Conservation (phyloP, 1,140 invertebrate genomes). For the Drosophila punjabiensis region DNA sequence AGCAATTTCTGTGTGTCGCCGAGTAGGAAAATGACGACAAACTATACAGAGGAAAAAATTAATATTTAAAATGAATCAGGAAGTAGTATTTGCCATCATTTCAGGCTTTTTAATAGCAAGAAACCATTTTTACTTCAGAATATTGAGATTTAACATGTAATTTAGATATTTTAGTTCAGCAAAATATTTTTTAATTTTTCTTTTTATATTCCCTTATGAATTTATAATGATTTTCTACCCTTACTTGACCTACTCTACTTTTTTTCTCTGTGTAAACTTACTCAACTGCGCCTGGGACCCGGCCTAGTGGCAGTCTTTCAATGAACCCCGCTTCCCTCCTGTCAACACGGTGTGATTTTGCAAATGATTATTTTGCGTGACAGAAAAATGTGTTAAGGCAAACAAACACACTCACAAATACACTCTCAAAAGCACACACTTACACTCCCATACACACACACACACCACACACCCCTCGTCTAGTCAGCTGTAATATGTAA, state of each 20-base stretch:
- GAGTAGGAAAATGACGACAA: constrained; percentile 11
- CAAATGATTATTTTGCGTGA: constrained; percentile 83
- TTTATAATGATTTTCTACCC: fast-evolving
- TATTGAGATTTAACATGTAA: neutral
- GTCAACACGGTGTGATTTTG: constrained; percentile 76
- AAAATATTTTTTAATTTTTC: neutral
- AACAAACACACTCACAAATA: constrained; percentile 8
- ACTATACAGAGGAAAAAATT: constrained; percentile 5
- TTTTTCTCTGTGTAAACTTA: constrained; percentile 6
- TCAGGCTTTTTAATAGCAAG: too few species aligned
- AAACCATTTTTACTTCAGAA: neutral
- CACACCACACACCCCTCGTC: neutral
- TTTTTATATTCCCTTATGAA: fast-evolving
- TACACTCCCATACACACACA: neutral
- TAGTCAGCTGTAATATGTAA: constrained; percentile 65
- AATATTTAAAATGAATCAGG: neutral
- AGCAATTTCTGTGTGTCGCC: constrained; percentile 40
- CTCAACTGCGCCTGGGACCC: constrained; percentile 9
- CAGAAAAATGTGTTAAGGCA: constrained; percentile 78
- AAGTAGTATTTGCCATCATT: neutral
- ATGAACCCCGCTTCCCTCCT: constrained; percentile 23
- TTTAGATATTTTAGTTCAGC: neutral
- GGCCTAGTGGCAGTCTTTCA: constrained; percentile 22
- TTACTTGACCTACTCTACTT: neutral
- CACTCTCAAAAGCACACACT: neutral